Percentiles rank a stretch among this genome's conserved stretches.
These are phyloP conservation scores for Paramuricea clavata DNA, from an alignment of 92 coral and sea anemone species.

Conservation along the genomic window DNA sequence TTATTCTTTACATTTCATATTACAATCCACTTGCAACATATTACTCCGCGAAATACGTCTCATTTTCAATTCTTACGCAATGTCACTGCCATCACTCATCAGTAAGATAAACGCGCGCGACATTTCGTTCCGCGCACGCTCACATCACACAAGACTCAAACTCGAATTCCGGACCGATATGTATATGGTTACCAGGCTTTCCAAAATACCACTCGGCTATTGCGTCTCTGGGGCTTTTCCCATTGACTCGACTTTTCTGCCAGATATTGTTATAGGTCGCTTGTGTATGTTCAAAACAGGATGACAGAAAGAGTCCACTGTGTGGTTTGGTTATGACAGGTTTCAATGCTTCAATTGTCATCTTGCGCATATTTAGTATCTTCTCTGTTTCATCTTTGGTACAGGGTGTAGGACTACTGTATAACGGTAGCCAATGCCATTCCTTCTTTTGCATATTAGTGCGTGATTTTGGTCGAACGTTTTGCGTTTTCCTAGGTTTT, in stretches of 20 bases:
- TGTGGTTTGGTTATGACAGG: conserved; percentile 72
- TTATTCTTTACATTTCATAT: too few species aligned
- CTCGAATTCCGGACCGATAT: conserved; percentile 59
- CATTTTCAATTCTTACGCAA: not conserved
- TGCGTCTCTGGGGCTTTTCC: conserved; percentile 78
- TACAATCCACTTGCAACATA: too few species aligned
- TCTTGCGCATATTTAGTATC: conserved; percentile 77
- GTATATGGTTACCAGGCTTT: conserved; percentile 72
- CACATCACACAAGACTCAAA: conserved; percentile 14
- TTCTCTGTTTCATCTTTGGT: conserved; percentile 75
- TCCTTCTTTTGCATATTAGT: not conserved
- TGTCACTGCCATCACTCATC: too few species aligned
- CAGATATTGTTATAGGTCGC: conserved; percentile 87
- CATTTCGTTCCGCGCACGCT: not conserved
- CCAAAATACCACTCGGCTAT: conserved; percentile 89
- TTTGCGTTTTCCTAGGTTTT: not conserved
- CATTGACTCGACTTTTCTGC: conserved; percentile 78
- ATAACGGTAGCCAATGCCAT: conserved; percentile 65
- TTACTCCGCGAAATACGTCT: too few species aligned
- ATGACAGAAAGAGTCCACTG: conserved; percentile 80
- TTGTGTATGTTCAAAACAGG: conserved; percentile 96
- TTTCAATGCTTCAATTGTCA: conserved; percentile 81
- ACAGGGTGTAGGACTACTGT: conserved; percentile 92
- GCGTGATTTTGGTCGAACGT: not conserved
- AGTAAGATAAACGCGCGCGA: not conserved